Conservation (phyloP, 2,113 vertebrate species). For the Pleuronectes platessa region DNA sequence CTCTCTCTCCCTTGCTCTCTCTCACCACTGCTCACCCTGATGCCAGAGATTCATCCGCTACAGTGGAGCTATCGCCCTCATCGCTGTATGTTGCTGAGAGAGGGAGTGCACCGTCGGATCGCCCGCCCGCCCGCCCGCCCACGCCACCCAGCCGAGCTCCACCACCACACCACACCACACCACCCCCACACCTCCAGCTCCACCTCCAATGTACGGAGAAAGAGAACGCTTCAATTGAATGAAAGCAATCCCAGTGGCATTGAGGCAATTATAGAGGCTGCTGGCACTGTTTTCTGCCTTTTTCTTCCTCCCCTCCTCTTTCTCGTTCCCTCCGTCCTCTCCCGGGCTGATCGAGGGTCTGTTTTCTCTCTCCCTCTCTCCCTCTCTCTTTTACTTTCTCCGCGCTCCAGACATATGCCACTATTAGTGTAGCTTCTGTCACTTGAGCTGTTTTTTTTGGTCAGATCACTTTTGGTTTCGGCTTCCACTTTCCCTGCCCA, state of each 20-base stretch:
- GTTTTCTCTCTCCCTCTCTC: conserved; percentile 42
- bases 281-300: conserved; percentile 63
- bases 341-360: conserved; percentile 9
- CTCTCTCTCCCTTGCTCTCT: conserved; percentile 4
- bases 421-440: conserved; percentile 82
- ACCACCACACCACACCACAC: neutral
- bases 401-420: conserved; percentile 74
- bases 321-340: conserved; percentile 12
- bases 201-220: conserved; percentile 53
- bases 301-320: conserved; percentile 18
- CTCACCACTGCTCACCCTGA: conserved; percentile 49
- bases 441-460: conserved; percentile 74
- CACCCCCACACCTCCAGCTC: conserved; percentile 17
- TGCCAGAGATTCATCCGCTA: conserved; percentile 72
- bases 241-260: conserved; percentile 78
- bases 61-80: conserved; percentile 62
- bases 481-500: conserved; percentile 20
- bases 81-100: conserved; percentile 36
- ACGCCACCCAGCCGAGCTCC: conserved; percentile 20
- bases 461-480: conserved; percentile 59
- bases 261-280: conserved; percentile 77
- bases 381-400: conserved; percentile 47
- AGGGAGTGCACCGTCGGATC: conserved; percentile 59
- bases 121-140: conserved; percentile 53
- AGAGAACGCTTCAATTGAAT: conserved; percentile 77